Base-by-base conservation (phyloP, 2,113 vertebrate species). In the Oncorhynchus masou region DNA sequence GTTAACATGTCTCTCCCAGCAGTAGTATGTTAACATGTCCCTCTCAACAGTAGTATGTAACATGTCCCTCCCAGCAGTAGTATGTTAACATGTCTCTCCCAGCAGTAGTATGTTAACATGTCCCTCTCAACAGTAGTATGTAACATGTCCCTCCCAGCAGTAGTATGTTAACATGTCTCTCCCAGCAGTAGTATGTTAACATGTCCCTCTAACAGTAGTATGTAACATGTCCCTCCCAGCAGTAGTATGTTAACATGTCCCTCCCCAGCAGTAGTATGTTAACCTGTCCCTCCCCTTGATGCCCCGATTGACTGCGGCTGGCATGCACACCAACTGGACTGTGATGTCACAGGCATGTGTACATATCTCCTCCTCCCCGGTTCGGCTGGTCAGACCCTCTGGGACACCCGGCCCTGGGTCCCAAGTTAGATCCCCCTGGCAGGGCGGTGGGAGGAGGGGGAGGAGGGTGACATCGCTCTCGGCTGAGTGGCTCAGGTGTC, bases 221-320 rank as follows among this genome's bases (percentile, higher is more conserved):
- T 19, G 15, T 16, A 51, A 15, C 49, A 54, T 54, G 15, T 19
- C 78, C 57, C 54, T n/a, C 70, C 75, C 71, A 45, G 2, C 20
- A 68, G 57, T 65, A 39, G 74, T 66, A 31, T 19, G 45, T 12
- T 0, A 39, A 39, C 20, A 59, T 66, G 31, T 68, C 51, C 1
- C 19, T 31, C 3, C 24, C 12, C 12, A 54, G 16, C 3, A 24
- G 9, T 19, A 73, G 4, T 34, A 39, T 39, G 25, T 11, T 12
- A 15, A 24, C 29, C 3, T 4, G 16, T 15, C 66, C 6, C 66
- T 31, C 34, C 68, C 39, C 86, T 78, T 88, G 88, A 87, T 86
- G 77, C 78, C 79, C 83, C 87, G 77, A 90, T 91, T 93, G 92
- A 93, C 89, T 78, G 83, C 25, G 2, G 12, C 68, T 75, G 78